These are phyloP conservation scores for Xestia ashworthii DNA, from an alignment of 2,888 invertebrate genomes.

Conservation along the genomic window DNA sequence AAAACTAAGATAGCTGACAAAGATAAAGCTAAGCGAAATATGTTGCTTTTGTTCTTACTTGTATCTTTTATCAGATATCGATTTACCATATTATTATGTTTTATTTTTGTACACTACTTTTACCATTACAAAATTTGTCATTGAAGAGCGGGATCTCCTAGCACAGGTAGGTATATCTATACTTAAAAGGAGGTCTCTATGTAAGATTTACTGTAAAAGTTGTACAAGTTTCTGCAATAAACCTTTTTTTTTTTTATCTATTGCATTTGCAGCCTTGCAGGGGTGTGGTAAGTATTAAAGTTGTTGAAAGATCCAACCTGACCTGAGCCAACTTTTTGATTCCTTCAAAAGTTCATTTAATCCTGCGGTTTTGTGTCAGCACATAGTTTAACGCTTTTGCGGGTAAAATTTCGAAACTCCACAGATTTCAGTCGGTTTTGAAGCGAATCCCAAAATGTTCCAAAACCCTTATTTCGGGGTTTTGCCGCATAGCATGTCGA, in stretches of 20 bases:
- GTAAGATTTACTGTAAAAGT: too few species aligned
- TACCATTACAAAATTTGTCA: too few species aligned
- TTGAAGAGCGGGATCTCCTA: too few species aligned
- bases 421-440: slow-evolving; percentile 1
- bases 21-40: slow-evolving; percentile 1
- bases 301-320: slow-evolving; percentile 4
- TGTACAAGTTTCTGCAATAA: too few species aligned
- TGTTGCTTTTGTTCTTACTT: neutral
- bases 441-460: neutral
- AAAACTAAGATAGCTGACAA: slow-evolving; percentile 2
- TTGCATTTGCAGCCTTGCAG: neutral
- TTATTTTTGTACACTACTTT: too few species aligned
- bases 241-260: too few species aligned
- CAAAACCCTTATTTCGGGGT: slow-evolving; percentile 1
- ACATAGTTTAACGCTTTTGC: slow-evolving; percentile 18
- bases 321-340: neutral
- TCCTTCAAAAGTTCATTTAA: slow-evolving; percentile 10
- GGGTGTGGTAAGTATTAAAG: neutral
- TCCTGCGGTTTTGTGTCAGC: slow-evolving; percentile 8
- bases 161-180: too few species aligned
- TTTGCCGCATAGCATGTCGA: neutral
- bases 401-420: slow-evolving; percentile 25
- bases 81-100: slow-evolving; percentile 7
- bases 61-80: slow-evolving; percentile 1
- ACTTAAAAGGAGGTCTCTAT: too few species aligned